Percentiles rank a stretch among this genome's conserved stretches.
phyloP scores from a whole-genome alignment of 2,888 invertebrate species.

The Cephus pygmeus region DNA sequence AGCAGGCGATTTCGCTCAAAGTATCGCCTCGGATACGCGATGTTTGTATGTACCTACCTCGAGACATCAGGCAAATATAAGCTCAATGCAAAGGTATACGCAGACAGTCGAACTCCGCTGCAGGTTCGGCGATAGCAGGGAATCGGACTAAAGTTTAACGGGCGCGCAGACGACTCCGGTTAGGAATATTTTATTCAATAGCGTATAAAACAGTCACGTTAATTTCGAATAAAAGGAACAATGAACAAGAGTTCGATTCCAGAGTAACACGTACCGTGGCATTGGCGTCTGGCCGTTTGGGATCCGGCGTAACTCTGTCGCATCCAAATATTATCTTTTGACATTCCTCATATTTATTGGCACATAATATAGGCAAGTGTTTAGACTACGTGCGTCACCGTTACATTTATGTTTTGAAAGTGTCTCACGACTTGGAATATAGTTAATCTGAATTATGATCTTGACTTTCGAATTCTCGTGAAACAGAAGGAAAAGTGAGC shows the following conservation, averaged over 20 bases:
- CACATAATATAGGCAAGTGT: not conserved
- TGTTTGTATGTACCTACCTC: slow-evolving; percentile 28
- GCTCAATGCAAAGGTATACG: not conserved
- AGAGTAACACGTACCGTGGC: not conserved
- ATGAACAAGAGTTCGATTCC: not conserved
- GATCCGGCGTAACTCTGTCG: not conserved
- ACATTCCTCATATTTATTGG: not conserved
- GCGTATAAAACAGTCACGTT: slow-evolving; percentile 22
- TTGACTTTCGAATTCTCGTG: not conserved
- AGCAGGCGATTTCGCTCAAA: slow-evolving; percentile 17
- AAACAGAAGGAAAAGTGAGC: not conserved
- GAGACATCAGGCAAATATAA: slow-evolving; percentile 26
- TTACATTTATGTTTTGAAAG: not conserved
- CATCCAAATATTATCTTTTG: not conserved
- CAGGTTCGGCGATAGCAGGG: not conserved
- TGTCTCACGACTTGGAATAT: not conserved
- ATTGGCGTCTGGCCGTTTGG: not conserved
- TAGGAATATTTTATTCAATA: slow-evolving; percentile 14
- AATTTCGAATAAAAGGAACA: slow-evolving; percentile 19
- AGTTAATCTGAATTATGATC: not conserved
- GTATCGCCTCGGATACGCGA: slow-evolving; percentile 17
- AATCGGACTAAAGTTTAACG: slow-evolving; percentile 17
- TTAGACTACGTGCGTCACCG: not conserved
- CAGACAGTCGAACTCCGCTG: not conserved
- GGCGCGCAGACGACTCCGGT: not conserved